Evolutionary conservation across 2,797 vertebrate genomes (phyloP), one percentile per base, ranked within the genome.

Genomic region (Leuciscus waleckii): DNA sequence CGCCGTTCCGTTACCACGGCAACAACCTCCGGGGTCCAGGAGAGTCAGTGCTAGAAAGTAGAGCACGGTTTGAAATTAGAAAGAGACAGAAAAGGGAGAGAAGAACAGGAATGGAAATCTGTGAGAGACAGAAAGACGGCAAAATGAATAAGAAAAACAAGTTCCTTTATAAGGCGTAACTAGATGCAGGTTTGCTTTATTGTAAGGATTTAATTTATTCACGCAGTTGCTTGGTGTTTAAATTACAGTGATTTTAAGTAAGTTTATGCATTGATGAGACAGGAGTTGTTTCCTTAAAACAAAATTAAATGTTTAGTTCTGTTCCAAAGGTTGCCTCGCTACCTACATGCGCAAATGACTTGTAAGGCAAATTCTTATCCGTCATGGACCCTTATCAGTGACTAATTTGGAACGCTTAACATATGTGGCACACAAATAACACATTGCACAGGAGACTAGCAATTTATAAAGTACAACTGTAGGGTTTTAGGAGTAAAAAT

Each of bases 51-150:
- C 78, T 85, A 85, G 85, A 88, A 90, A 91, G 88, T 91, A 90
- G 90, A 92, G 88, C 90, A 92, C 70, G 85, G 90, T 89, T 90
- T 89, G 87, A 91, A 92, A 90, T 91, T 86, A 90, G 89, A 90
- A 87, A 90, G 86, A 83, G 87, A 91, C 77, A 82, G 68, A 74
- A 67, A 46, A 56, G 26, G 58, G 43, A 76, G 71, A 77, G 17
- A 46, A 32, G 46, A 68, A 17, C 32, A 41, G 10, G 16, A 61
- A 71, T 16, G 46, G 43, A 32, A 67, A 65, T 69, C 21, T 39
- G 41, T 56, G 39, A 41, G 39, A 41, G 32, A 74, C 13, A 41
- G 67, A 85, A 67, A 74, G 13, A 68, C 37, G 17, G 29, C 46
- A 63, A 49, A 71, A n/a, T 69, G 10, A 43, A 73, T 65, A n/a